Conservation (phyloP, 2,888 invertebrate species). For the Pinctada fucata region DNA sequence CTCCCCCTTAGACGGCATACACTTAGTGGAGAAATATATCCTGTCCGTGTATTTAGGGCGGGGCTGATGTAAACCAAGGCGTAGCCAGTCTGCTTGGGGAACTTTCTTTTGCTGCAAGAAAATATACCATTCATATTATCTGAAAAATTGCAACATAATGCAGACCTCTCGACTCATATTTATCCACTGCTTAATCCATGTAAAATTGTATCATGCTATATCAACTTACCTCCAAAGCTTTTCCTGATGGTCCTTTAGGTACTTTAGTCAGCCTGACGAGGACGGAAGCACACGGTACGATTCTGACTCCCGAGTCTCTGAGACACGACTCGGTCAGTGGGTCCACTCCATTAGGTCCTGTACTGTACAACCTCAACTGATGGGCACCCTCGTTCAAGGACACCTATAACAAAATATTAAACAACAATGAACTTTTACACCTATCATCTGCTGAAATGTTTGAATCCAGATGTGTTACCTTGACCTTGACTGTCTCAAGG, state of each 20-base stretch:
- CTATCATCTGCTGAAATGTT: too few species aligned
- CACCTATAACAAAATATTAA: slow-evolving; percentile 54
- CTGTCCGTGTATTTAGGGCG: slow-evolving; percentile 71
- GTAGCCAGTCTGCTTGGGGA: slow-evolving; percentile 71
- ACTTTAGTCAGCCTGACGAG: slow-evolving; percentile 71
- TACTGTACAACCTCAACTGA: slow-evolving; percentile 70
- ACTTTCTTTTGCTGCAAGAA: slow-evolving; percentile 65
- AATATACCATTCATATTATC: neutral
- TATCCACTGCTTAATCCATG: too few species aligned
- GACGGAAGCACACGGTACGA: slow-evolving; percentile 72
- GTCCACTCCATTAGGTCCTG: slow-evolving; percentile 72
- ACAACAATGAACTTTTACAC: neutral
- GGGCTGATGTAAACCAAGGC: slow-evolving; percentile 71
- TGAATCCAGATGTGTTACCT: neutral
- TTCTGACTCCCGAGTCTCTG: slow-evolving; percentile 59
- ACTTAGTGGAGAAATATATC: slow-evolving; percentile 69
- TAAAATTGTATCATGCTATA: neutral
- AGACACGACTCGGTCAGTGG: slow-evolving; percentile 68
- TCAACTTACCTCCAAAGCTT: slow-evolving; percentile 68
- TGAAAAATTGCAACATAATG: neutral
- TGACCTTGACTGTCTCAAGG: too few species aligned
- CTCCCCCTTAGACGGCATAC: slow-evolving; percentile 71
- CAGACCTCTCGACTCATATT: neutral
- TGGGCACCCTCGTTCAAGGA: slow-evolving; percentile 75
- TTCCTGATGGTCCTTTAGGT: slow-evolving; percentile 70